These are phyloP conservation scores for Pentalonia nigronervosa DNA, from an alignment of 1,140 invertebrate genomes.

Conservation along the genomic window DNA sequence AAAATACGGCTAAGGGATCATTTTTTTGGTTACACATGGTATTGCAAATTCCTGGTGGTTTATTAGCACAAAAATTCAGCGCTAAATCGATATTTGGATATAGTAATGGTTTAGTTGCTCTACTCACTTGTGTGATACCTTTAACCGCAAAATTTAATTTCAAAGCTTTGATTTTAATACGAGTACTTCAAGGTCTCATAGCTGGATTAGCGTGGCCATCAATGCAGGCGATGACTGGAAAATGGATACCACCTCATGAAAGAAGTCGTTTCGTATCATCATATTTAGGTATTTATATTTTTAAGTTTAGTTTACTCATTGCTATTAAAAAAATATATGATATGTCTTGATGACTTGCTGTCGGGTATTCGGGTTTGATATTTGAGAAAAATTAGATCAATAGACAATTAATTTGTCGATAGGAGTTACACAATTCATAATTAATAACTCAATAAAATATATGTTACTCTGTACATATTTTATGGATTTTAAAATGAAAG, in stretches of 20 bases:
- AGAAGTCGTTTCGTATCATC: constrained; percentile 77
- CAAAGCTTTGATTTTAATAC: constrained; percentile 71
- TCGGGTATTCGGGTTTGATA: neutral
- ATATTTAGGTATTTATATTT: constrained; percentile 67
- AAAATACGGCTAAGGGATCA: constrained; percentile 73
- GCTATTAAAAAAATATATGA: neutral
- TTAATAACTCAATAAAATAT: neutral
- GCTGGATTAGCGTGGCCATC: constrained; percentile 81
- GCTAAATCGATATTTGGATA: constrained; percentile 76
- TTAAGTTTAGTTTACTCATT: neutral
- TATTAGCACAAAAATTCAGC: constrained; percentile 74
- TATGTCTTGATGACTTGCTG: neutral
- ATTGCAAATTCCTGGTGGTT: constrained; percentile 77
- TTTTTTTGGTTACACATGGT: constrained; percentile 81
- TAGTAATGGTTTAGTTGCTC: constrained; percentile 72
- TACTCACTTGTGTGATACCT: constrained; percentile 78
- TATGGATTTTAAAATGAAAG: neutral
- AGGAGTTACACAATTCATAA: neutral
- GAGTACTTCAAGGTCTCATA: constrained; percentile 76
- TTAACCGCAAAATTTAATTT: constrained; percentile 70
- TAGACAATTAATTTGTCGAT: neutral
- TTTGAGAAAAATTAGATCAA: neutral
- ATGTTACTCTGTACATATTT: too few relatives aligned
- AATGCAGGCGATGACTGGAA: constrained; percentile 82
- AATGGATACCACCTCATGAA: constrained; percentile 84